A percentile compares a stretch with the other conserved stretches of the same genome.
Evolutionary conservation across 2,888 invertebrate species (phyloP).

Genomic region (Lysandra bellargus): DNA sequence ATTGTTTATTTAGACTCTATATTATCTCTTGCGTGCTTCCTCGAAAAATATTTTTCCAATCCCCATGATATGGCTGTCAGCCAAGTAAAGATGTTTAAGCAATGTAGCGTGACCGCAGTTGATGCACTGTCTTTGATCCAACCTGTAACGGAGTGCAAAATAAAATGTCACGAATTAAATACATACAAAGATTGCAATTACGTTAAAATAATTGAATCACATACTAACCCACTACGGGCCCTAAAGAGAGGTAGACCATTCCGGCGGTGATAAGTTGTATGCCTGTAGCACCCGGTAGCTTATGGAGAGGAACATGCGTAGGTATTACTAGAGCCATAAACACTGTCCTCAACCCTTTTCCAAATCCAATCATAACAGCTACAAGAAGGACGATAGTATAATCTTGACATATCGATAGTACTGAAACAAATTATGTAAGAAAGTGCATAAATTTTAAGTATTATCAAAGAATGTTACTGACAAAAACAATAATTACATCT

Average conservation of each 20-base stretch:
- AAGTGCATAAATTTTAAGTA: neutral
- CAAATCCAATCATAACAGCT: slow-evolving; percentile 84
- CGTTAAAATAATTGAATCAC: neutral
- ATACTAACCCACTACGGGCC: slow-evolving; percentile 83
- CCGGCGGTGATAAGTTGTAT: slow-evolving; percentile 85
- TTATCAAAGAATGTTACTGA: neutral
- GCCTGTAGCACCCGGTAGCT: slow-evolving; percentile 86
- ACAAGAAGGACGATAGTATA: slow-evolving; percentile 79
- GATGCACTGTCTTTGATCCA: slow-evolving; percentile 83
- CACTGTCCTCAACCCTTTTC: slow-evolving; percentile 86
- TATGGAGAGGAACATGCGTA: slow-evolving; percentile 84
- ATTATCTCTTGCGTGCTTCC: slow-evolving; percentile 46
- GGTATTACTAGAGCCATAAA: slow-evolving; percentile 88
- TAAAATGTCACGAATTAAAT: neutral
- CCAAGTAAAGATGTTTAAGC: slow-evolving; percentile 84
- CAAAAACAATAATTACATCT: slow-evolving; percentile 43
- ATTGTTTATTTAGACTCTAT: slow-evolving; percentile 12
- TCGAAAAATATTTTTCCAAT: slow-evolving; percentile 72
- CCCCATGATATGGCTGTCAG: slow-evolving; percentile 83
- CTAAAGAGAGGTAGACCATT: slow-evolving; percentile 80
- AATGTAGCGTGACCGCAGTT: slow-evolving; percentile 82
- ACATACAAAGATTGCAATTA: neutral
- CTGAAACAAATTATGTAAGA: slow-evolving; percentile 56
- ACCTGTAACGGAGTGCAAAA: slow-evolving; percentile 61
- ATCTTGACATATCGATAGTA: slow-evolving; percentile 81